Evolutionary conservation across 2,113 vertebrate genomes (phyloP).

Genomic region (Euleptes europaea): DNA sequence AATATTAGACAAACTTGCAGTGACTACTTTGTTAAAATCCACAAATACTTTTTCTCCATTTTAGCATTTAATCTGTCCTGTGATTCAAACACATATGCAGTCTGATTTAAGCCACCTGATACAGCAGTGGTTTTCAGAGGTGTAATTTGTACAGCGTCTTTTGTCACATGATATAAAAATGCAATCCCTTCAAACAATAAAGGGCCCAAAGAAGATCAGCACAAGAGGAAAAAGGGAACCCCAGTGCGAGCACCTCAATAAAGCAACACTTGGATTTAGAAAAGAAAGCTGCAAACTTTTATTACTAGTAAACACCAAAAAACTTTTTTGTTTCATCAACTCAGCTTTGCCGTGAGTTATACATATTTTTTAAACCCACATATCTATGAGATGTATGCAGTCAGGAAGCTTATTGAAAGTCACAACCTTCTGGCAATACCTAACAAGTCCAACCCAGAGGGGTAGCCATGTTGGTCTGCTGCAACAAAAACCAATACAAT

Average conservation of each 20-base stretch:
- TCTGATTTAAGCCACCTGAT: neutral
- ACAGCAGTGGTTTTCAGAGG: neutral
- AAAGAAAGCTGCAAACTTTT: neutral
- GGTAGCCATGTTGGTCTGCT: too few species aligned
- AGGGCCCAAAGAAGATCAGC: too few species aligned
- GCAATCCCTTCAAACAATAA: neutral
- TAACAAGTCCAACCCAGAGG: neutral
- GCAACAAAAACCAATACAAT: too few species aligned
- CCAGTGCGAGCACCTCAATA: neutral
- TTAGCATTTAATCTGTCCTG: conserved; percentile 8
- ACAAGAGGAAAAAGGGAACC: neutral
- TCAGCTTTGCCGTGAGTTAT: neutral
- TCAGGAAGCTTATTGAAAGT: neutral
- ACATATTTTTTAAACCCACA: neutral
- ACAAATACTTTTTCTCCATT: too few species aligned
- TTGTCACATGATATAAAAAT: conserved; percentile 38
- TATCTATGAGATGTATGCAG: neutral
- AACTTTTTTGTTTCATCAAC: neutral
- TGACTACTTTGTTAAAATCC: too few species aligned
- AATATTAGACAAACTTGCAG: too few species aligned
- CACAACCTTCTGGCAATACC: neutral
- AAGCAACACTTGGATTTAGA: neutral
- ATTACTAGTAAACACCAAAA: neutral
- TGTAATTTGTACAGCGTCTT: conserved; percentile 29
- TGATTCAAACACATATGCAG: neutral